Conservation (phyloP, 2,888 invertebrate genomes). For the Tachina grossa region DNA sequence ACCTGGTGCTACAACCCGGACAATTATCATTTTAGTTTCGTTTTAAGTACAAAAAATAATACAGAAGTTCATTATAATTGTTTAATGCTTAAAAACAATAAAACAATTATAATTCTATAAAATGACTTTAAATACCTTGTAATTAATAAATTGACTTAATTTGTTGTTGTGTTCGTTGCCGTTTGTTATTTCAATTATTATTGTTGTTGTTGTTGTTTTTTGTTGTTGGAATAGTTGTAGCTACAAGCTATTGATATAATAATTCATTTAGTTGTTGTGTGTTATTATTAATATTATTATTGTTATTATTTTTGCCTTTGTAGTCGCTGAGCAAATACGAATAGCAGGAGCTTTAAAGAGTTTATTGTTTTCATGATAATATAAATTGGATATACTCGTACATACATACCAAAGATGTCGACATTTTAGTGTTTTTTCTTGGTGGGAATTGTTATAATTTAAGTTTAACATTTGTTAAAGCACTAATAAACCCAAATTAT, state of each 20-base stretch:
- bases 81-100: constrained; percentile 62
- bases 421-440: no score
- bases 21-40: constrained; percentile 38
- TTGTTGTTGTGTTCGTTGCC: constrained; percentile 41
- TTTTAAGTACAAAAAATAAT: constrained; percentile 43
- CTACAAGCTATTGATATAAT: constrained; percentile 56
- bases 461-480: no score
- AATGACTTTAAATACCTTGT: constrained; percentile 67
- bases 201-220: constrained; percentile 20
- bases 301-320: constrained; percentile 19
- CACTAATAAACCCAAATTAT: no score
- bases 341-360: constrained; percentile 15
- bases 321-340: not conserved
- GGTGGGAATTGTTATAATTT: no score
- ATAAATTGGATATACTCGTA: not conserved
- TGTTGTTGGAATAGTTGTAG: constrained; percentile 37
- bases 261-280: constrained; percentile 55
- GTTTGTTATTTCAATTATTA: constrained; percentile 4
- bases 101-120: constrained; percentile 67
- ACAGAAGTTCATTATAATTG: constrained; percentile 68
- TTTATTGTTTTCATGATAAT: not conserved
- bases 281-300: constrained; percentile 22
- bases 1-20: constrained; percentile 1
- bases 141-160: constrained; percentile 68
- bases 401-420: no score